phyloP scores from a whole-genome alignment of 2,797 vertebrate species.

The Pseudomugil tenellus region DNA sequence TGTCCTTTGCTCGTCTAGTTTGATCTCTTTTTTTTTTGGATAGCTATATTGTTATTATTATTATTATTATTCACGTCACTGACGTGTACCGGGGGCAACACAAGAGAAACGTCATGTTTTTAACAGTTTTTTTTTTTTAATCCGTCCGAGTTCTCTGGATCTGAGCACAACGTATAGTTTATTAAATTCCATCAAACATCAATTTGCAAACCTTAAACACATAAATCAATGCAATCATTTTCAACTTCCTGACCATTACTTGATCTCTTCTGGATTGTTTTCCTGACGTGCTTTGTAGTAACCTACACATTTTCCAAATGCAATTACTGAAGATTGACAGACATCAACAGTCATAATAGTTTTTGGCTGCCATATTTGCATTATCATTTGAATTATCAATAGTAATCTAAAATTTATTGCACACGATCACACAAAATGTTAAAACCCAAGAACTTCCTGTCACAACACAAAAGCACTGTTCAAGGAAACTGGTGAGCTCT shows the following conservation, averaged over 20 bases:
- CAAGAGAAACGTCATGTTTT: too few species aligned
- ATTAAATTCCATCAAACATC: neutral
- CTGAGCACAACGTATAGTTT: neutral
- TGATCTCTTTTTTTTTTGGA: neutral
- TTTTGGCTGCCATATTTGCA: too few species aligned
- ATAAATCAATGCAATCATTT: neutral
- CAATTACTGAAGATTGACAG: too few species aligned
- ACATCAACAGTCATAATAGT: too few species aligned
- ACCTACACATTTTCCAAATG: neutral
- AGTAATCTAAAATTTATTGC: too few species aligned
- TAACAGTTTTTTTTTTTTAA: neutral
- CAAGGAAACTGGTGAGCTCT: too few species aligned
- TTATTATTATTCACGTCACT: neutral
- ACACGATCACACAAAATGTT: too few species aligned
- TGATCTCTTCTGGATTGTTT: neutral
- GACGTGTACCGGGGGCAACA: too few species aligned
- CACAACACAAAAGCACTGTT: too few species aligned
- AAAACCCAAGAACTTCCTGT: too few species aligned
- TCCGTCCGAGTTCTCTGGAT: neutral
- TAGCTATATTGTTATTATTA: neutral
- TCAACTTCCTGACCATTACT: too few species aligned
- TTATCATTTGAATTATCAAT: too few species aligned
- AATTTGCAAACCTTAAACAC: neutral
- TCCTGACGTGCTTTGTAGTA: slow-evolving; percentile 6
- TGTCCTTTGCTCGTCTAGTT: neutral